Evolutionary conservation across 2,113 vertebrate genomes (phyloP), one percentile per base, ranked within the genome.

Genomic region (Dicaeum eximium): DNA sequence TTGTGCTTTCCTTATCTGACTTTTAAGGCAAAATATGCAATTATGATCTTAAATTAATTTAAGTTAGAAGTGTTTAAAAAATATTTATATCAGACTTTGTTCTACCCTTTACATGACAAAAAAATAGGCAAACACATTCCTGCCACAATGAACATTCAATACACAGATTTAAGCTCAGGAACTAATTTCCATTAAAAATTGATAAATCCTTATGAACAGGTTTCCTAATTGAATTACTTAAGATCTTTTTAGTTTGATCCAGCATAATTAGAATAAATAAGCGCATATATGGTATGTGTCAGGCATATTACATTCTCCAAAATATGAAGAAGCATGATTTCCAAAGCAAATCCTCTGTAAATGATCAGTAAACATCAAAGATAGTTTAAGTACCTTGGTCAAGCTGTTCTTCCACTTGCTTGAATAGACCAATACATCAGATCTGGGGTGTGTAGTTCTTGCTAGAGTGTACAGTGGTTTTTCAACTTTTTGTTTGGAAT

Each of bases 401-500:
- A 99, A 98, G 96, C 97, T 97, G 91, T 97, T 99, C 96, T 99
- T 99, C 98, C 99, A 98, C 93, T 99, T 99, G 97, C 98, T 98
- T 19, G 99, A 99, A 95, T 99, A 99, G 51, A 99, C 99, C 98
- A 99, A 73, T 65, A 99, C 97, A 73, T 99, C 99, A 21, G 98
- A 98, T 56, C 98, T 98, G 65, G 98, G 98, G 47, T 96, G 98
- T 2, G 99, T 99, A 53, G 97, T 99, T 97, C 99, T 98, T 96
- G 99, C 99, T 89, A 98, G 98, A 74, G 99, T 99, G 92, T 99
- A 99, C 33, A 98, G 97, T 4, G 98, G 98, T 91, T 99, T 99
- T 94, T 98, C 99, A 65, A 98, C 97, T 92, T 98, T 99, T 93
- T 99, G 99, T 95, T 99, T 99, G 38, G 99, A 99, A 95, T 99